Base-by-base conservation (phyloP, 2,113 vertebrate genomes). In the Cygnus atratus region DNA sequence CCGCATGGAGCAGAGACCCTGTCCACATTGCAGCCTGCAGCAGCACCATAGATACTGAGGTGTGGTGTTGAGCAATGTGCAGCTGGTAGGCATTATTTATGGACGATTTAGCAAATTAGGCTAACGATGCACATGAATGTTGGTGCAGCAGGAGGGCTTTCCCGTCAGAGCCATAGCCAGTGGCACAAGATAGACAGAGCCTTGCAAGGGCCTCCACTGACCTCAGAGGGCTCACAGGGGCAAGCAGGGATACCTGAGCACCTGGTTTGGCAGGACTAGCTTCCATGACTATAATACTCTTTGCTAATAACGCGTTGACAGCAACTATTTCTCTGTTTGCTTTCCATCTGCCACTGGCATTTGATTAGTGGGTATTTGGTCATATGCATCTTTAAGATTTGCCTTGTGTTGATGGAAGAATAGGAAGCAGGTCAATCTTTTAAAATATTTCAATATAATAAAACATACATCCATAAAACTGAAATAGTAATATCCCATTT, bases 91-190 rank as follows among this genome's bases (percentile, higher is more conserved):
- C 81, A 59, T 95, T 71, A 67, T 84, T 86, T 84, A 89, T 55
- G 88, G 83, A 9, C 57, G 81, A 93, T 90, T 95, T 90, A 96
- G 90, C 63, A 91, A 96, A 94, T 91, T 65, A 79, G 33, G 33
- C 43, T 82, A 70, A 86, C 2, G 8, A 68, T 50, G 92, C 41
- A n/a, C 54, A 65, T 44, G 31, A 87, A 87, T 74, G 57, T 43
- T 62, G 54, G 66, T 81, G 65, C 52, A 82, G 84, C 14, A 3
- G 90, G 66, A 75, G 26, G 46, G 35, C 24, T 80, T 85, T 90
- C 22, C 28, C 46, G 8, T 4, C 9, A 0, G 57, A 91, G 18
- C 13, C 9, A 19, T 41, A 87, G 28, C 31, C 16, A 37, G 52
- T 9, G 29, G 8, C 58, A 43, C 3, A 43, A 59, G 8, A 54